Evolutionary conservation across 2,113 vertebrate genomes (phyloP).

Genomic region (Ammodytes dubius): DNA sequence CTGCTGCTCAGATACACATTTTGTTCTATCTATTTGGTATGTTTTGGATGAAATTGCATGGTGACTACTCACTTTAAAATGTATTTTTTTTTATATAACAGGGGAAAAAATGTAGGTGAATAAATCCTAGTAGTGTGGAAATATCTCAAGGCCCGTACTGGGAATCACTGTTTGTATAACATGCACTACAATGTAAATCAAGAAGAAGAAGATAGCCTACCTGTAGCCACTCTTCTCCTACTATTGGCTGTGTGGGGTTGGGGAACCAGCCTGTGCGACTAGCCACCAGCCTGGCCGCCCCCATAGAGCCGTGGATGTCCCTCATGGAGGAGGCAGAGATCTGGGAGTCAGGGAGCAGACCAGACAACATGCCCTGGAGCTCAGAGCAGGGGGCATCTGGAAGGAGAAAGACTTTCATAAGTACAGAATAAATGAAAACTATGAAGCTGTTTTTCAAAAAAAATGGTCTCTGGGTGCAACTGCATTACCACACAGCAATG

Average conservation of each 20-base stretch:
- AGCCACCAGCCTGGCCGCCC: conserved; percentile 93
- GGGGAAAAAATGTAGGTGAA: no score
- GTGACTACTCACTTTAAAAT: no score
- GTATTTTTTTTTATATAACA: no score
- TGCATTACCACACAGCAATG: not conserved
- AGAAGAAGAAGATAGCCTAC: conserved; percentile 22
- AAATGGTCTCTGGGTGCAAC: not conserved
- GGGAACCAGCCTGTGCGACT: conserved; percentile 97
- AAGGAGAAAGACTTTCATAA: not conserved
- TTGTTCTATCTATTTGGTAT: no score
- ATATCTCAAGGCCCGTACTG: no score
- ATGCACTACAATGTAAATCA: not conserved
- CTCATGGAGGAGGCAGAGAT: conserved; percentile 95
- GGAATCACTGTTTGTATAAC: not conserved
- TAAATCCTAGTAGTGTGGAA: no score
- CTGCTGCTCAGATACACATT: no score
- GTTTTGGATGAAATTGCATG: no score
- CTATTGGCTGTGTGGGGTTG: conserved; percentile 89
- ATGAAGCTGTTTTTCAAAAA: not conserved
- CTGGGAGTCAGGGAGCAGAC: conserved; percentile 93
- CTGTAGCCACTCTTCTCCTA: conserved; percentile 96
- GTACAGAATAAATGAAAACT: not conserved
- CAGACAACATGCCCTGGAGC: conserved; percentile 96
- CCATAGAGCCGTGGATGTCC: conserved; percentile 94
- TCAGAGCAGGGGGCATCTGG: conserved; percentile 95